A percentile compares a stretch with the other conserved stretches of the same genome.
These are phyloP conservation scores for Thecocarcelia acutangulata DNA, from an alignment of 2,888 invertebrate genomes.

Conservation along the genomic window DNA sequence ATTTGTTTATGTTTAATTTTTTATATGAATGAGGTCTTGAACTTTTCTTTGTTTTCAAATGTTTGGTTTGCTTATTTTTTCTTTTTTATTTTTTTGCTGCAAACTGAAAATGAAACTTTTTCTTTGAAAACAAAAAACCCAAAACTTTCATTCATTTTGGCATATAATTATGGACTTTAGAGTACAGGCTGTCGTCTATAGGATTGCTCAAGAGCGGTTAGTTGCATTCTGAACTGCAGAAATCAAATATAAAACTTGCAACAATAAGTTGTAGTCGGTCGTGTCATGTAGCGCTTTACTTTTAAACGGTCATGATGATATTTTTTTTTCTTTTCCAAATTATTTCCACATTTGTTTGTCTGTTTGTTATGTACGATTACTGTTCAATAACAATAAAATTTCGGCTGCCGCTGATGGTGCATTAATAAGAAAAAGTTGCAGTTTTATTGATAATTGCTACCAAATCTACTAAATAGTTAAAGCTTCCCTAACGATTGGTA, in stretches of 20 bases:
- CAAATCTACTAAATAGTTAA: constrained; percentile 66
- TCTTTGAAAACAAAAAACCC: neutral
- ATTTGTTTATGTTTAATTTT: constrained; percentile 69
- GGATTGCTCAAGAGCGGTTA: constrained; percentile 7
- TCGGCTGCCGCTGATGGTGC: constrained; percentile 54
- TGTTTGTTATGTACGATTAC: constrained; percentile 24
- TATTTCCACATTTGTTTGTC: constrained; percentile 44
- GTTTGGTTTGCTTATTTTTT: neutral
- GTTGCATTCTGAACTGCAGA: constrained; percentile 28
- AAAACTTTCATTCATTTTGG: constrained; percentile 56
- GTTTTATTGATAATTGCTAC: constrained; percentile 70
- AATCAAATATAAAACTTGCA: constrained; percentile 30
- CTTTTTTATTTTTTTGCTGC: constrained; percentile 12
- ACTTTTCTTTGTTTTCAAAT: constrained; percentile 64
- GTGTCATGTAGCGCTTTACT: constrained; percentile 70
- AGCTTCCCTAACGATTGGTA: constrained; percentile 60
- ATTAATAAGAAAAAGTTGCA: constrained; percentile 60
- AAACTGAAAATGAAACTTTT: constrained; percentile 55
- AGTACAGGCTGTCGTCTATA: constrained; percentile 15
- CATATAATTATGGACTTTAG: constrained; percentile 61
- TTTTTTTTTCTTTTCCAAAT: constrained; percentile 39
- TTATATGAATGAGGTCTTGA: constrained; percentile 61
- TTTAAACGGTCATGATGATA: constrained; percentile 66
- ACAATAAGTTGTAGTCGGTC: constrained; percentile 68
- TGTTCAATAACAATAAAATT: constrained; percentile 60